Conservation (phyloP, 2,113 vertebrate species). For the Diadophis punctatus region DNA sequence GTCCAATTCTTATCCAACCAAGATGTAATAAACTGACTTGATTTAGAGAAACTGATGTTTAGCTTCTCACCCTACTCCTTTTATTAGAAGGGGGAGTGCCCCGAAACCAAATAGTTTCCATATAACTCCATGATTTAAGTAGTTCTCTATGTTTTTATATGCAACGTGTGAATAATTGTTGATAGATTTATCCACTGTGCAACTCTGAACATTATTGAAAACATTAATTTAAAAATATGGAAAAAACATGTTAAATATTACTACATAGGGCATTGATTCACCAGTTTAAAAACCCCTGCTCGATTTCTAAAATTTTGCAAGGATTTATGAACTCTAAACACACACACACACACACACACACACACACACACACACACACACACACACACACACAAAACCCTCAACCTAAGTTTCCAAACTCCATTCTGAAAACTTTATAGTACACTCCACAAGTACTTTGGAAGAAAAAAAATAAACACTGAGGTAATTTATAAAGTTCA, state of each 20-base stretch:
- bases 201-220: background rate
- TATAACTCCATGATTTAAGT: background rate
- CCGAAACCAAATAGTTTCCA: background rate
- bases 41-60: background rate
- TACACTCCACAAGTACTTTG: background rate
- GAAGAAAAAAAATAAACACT: background rate
- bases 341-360: too few species aligned
- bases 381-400: background rate
- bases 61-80: background rate
- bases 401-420: constrained; percentile 29
- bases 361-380: too few species aligned
- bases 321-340: background rate
- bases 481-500: background rate
- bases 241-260: background rate
- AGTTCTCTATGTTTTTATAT: background rate
- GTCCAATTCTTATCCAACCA: background rate
- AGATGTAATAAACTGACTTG: too few species aligned
- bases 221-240: background rate
- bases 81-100: background rate
- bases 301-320: constrained; percentile 48
- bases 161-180: background rate
- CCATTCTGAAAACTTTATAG: background rate
- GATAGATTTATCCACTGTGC: background rate
- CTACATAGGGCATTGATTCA: constrained; percentile 38
- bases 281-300: background rate